These are phyloP conservation scores for Dromaius novaehollandiae DNA, from an alignment of 2,113 vertebrate species.

Conservation along the genomic window DNA sequence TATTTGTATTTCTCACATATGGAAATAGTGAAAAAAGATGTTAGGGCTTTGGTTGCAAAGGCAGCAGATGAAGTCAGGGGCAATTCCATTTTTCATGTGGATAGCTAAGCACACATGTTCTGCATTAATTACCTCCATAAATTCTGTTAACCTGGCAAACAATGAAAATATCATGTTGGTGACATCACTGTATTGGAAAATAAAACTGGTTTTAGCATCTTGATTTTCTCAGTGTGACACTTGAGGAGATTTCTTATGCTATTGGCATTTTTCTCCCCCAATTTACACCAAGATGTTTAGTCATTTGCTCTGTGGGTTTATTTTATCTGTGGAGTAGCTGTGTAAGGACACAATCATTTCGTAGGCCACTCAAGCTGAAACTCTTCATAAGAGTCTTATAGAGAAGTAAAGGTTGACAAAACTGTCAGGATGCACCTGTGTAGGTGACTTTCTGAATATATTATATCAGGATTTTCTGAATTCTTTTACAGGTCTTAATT, in stretches of 20 bases:
- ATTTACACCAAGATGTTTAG: slow-evolving; percentile 5
- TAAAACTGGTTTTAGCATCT: slow-evolving; percentile 69
- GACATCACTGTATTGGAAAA: slow-evolving; percentile 77
- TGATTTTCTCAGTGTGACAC: slow-evolving; percentile 66
- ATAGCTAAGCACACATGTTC: slow-evolving; percentile 79
- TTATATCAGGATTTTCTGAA: neutral
- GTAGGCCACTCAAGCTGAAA: neutral
- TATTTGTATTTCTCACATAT: slow-evolving; percentile 61
- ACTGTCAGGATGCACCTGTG: neutral
- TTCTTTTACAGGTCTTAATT: neutral
- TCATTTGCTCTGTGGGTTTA: slow-evolving; percentile 15
- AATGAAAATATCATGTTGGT: slow-evolving; percentile 78
- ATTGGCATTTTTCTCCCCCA: slow-evolving; percentile 4
- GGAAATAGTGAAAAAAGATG: slow-evolving; percentile 60
- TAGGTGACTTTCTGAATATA: neutral
- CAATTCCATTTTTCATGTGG: slow-evolving; percentile 72
- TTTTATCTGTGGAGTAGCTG: neutral
- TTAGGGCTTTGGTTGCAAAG: slow-evolving; percentile 68
- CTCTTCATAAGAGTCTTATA: neutral
- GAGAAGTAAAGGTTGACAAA: neutral
- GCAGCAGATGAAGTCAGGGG: slow-evolving; percentile 70
- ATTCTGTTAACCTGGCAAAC: slow-evolving; percentile 81
- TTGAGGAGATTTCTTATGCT: neutral
- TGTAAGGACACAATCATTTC: neutral
- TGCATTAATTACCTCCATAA: slow-evolving; percentile 82